Evolutionary conservation across 1,140 invertebrate genomes (phyloP).

Genomic region (Mamestra configurata): DNA sequence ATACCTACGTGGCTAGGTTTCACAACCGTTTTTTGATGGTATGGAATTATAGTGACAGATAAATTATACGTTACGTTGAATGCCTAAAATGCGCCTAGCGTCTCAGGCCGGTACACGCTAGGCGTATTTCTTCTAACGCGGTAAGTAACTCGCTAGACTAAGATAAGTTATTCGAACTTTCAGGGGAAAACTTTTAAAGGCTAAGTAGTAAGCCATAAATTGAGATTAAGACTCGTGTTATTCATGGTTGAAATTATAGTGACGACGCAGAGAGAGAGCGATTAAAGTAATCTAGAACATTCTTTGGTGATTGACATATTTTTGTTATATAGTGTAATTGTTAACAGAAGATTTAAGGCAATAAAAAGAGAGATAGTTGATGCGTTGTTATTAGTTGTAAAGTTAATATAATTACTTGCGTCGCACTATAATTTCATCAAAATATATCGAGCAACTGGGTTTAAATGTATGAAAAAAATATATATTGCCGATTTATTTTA

Average conservation of each 20-base stretch:
- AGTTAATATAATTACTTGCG: constrained; percentile 20
- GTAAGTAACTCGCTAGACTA: constrained; percentile 30
- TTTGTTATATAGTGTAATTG: constrained; percentile 45
- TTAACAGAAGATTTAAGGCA: constrained; percentile 38
- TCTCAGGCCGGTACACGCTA: constrained; percentile 11
- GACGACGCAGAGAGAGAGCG: constrained; percentile 13
- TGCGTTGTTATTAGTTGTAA: constrained; percentile 41
- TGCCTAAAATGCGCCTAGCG: constrained; percentile 16
- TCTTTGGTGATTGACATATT: constrained; percentile 37
- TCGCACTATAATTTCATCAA: constrained; percentile 12
- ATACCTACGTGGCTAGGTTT: constrained; percentile 1
- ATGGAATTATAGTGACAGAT: constrained; percentile 7
- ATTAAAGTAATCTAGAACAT: constrained; percentile 40
- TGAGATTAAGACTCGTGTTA: constrained; percentile 34
- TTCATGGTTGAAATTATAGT: constrained; percentile 24
- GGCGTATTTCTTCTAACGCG: constrained; percentile 22
- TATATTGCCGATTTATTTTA: constrained; percentile 47
- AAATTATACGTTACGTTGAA: constrained; percentile 22
- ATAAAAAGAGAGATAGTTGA: constrained; percentile 31
- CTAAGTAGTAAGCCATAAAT: background rate
- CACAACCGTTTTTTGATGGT: constrained; percentile 32
- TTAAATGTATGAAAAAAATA: constrained; percentile 31
- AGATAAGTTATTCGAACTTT: constrained; percentile 28
- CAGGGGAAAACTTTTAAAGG: background rate
- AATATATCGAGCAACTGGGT: constrained; percentile 44